phyloP scores from a whole-genome alignment of 2,113 vertebrate genomes.

The human region GRCh38 chr1:86173001-86173500 shows the following conservation, averaged over 20 bases:
- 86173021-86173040: background rate
- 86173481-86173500: background rate
- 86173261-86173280: background rate
- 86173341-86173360: background rate
- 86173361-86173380: slow-evolving; percentile 22
- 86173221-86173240: background rate
- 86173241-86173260: background rate
- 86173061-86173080: background rate
- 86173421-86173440: background rate
- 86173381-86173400: background rate
- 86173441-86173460: background rate
- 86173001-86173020: background rate
- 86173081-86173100: background rate
- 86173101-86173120: background rate
- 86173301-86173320: background rate
- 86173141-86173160: background rate
- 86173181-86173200: background rate
- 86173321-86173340: background rate
- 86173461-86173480: background rate
- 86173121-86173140: background rate
- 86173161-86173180: background rate
- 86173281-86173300: background rate
- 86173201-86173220: background rate
- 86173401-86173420: background rate
- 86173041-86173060: background rate